Evolutionary conservation across 2,888 invertebrate genomes (phyloP), one percentile per base, ranked within the genome.

Genomic region (Diaperis boleti): DNA sequence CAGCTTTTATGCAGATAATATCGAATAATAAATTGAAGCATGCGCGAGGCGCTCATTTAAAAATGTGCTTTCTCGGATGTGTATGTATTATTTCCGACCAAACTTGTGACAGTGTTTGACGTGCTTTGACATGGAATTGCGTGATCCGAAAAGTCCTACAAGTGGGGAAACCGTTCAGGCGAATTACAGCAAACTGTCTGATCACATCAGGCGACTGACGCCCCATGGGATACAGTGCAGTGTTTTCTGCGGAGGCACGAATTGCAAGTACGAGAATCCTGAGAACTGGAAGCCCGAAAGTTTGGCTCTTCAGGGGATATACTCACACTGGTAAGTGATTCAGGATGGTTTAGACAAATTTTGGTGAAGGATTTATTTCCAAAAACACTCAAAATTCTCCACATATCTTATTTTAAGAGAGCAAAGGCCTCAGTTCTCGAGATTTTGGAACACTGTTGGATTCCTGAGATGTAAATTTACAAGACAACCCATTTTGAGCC

Each of bases 301-400:
- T 79, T 82, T 87, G 83, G 94, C 92, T 0, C 87, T 95, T 65
- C 88, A 89, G 69, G 94, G 93, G 37, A 82, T 95, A 20, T 95
- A 89, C 79, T 95, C 95, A 0, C 89, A 92, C 72, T 95, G 95
- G 95, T 94, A 79, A 85, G 84, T 70, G n/a, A n/a, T n/a, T n/a
- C n/a, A n/a, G n/a, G n/a, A n/a, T n/a, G n/a, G n/a, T n/a, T n/a
- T n/a, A n/a, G n/a, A n/a, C n/a, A n/a, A n/a, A n/a, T n/a, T n/a
- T n/a, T n/a, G n/a, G n/a, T n/a, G n/a, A n/a, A n/a, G n/a, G n/a
- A n/a, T n/a, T n/a, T n/a, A n/a, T n/a, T n/a, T n/a, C n/a, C n/a
- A n/a, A n/a, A n/a, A n/a, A n/a, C n/a, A n/a, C n/a, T n/a, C n/a
- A n/a, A n/a, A n/a, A n/a, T n/a, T n/a, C n/a, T n/a, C n/a, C n/a